These are phyloP conservation scores for Anhinga rufa DNA, from an alignment of 2,113 vertebrate species.

Conservation along the genomic window DNA sequence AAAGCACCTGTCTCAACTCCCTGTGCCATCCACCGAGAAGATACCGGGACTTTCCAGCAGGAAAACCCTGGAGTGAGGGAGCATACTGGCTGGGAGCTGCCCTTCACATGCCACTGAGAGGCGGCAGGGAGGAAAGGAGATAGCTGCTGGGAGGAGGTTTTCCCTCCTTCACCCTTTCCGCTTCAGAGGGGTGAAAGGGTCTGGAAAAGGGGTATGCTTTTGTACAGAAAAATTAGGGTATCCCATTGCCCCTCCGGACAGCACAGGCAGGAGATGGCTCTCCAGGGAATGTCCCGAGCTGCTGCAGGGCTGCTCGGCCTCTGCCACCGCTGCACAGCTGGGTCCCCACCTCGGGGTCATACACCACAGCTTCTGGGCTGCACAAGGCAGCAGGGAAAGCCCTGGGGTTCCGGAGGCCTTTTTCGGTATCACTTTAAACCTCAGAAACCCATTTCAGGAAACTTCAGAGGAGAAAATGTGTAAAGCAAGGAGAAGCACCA, in stretches of 20 bases:
- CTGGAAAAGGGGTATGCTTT: neutral
- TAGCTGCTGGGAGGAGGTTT: neutral
- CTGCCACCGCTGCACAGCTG: neutral
- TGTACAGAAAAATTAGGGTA: neutral
- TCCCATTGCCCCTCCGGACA: neutral
- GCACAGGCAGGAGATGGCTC: neutral
- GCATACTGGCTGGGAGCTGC: neutral
- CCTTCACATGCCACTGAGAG: accelerated
- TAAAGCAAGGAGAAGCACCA: neutral
- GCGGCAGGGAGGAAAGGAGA: neutral
- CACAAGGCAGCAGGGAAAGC: neutral
- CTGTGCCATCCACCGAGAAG: accelerated
- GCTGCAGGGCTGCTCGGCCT: neutral
- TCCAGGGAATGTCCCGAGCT: neutral
- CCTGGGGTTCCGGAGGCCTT: neutral
- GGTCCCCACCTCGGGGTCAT: accelerated
- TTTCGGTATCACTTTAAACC: accelerated
- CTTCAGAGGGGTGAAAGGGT: neutral
- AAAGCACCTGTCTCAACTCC: neutral
- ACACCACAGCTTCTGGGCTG: neutral
- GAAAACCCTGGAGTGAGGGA: neutral
- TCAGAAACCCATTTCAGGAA: neutral
- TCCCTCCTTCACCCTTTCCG: neutral
- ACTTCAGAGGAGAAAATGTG: neutral
- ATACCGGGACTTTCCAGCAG: neutral